Percentiles rank a stretch among this genome's conserved stretches.
These are phyloP conservation scores for Anarrhichthys ocellatus DNA, from an alignment of 2,113 vertebrate species.

Conservation along the genomic window DNA sequence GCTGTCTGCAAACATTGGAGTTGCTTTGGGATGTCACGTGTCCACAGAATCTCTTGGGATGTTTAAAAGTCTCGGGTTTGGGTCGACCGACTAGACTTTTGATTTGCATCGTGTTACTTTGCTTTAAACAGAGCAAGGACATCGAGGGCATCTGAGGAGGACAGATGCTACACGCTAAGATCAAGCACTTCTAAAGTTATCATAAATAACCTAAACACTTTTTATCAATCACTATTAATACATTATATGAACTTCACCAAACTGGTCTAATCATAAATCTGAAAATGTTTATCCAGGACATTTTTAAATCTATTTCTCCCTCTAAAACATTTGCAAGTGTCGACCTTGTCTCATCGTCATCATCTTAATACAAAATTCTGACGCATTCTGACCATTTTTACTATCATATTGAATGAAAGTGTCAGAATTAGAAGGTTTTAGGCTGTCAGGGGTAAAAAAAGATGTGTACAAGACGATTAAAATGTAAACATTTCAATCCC, in stretches of 20 bases:
- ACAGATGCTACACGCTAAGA: not conserved
- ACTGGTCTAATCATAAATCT: not conserved
- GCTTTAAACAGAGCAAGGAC: not conserved
- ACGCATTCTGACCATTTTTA: too few relatives aligned
- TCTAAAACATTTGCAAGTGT: not conserved
- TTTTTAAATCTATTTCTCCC: not conserved
- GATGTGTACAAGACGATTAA: not conserved
- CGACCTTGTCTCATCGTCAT: not conserved
- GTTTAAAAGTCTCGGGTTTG: not conserved
- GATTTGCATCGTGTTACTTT: not conserved
- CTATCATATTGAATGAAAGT: not conserved
- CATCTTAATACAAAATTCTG: not conserved
- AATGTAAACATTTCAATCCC: not conserved
- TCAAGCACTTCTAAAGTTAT: not conserved
- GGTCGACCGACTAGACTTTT: slow-evolving; percentile 1
- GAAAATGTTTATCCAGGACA: not conserved
- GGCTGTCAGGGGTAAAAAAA: not conserved
- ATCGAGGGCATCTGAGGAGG: not conserved
- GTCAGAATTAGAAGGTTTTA: not conserved
- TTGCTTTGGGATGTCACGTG: not conserved
- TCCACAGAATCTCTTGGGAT: not conserved
- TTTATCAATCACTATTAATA: not conserved
- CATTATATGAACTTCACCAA: not conserved
- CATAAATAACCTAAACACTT: not conserved
- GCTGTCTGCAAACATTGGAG: slow-evolving; percentile 14